These are phyloP conservation scores for Erythrocercus mccallii DNA, from an alignment of 2,113 vertebrate genomes.

Conservation along the genomic window DNA sequence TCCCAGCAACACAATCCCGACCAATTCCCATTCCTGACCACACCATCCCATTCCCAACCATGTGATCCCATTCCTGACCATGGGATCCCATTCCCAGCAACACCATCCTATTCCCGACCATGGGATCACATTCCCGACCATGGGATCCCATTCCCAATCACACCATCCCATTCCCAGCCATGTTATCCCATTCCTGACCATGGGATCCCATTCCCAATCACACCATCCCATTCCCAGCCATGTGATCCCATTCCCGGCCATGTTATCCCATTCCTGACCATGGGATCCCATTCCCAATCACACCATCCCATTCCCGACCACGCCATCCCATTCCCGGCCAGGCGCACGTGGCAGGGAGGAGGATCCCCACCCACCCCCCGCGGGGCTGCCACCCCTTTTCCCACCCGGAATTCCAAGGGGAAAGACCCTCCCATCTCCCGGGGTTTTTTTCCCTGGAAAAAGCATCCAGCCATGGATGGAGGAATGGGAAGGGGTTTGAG, in stretches of 20 bases:
- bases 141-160: rapidly evolving
- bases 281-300: background rate
- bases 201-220: background rate
- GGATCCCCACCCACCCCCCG: too few relatives aligned
- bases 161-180: rapidly evolving
- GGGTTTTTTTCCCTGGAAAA: too few relatives aligned
- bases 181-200: rapidly evolving
- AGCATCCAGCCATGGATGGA: too few relatives aligned
- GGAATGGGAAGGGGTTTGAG: too few relatives aligned
- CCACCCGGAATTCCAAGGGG: too few relatives aligned
- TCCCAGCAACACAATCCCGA: background rate
- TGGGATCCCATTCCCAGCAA: background rate
- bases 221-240: background rate
- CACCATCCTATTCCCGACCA: rapidly evolving
- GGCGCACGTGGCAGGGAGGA: too few relatives aligned
- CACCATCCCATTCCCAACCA: background rate
- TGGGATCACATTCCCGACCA: background rate
- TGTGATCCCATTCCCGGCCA: too few relatives aligned
- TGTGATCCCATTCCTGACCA: rapidly evolving
- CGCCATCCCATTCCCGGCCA: background rate
- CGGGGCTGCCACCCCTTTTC: too few relatives aligned
- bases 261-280: rapidly evolving
- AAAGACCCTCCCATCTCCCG: too few relatives aligned
- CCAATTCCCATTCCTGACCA: rapidly evolving
- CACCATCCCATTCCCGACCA: background rate